Percentiles rank a stretch among this genome's conserved stretches.
phyloP scores from a whole-genome alignment of 2,797 vertebrate species.

The Vultur gryphus region DNA sequence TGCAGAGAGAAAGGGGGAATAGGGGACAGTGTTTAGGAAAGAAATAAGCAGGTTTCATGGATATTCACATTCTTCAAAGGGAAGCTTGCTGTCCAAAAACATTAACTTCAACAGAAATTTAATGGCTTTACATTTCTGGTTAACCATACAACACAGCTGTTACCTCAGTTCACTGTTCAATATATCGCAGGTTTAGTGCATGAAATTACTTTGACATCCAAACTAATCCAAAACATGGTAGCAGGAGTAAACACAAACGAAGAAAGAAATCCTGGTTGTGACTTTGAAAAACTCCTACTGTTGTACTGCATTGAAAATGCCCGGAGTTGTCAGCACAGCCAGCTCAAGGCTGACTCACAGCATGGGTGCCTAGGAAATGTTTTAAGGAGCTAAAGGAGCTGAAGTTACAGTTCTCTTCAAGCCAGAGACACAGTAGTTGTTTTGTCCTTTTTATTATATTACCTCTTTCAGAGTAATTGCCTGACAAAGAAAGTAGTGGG shows the following conservation, averaged over 20 bases:
- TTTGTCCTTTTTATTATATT: conserved; percentile 29
- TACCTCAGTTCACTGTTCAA: background rate
- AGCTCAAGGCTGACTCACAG: background rate
- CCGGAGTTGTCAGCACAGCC: background rate
- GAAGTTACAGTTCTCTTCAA: background rate
- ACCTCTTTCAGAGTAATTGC: background rate
- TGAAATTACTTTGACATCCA: conserved; percentile 31
- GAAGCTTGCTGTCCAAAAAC: conserved; percentile 3
- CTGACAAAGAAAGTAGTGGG: background rate
- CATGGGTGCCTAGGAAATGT: background rate
- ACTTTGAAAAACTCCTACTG: conserved; percentile 1
- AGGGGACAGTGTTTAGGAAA: background rate
- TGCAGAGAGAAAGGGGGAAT: background rate
- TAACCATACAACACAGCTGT: background rate
- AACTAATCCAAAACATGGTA: conserved; percentile 41
- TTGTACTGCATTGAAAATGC: background rate
- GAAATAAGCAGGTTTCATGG: background rate
- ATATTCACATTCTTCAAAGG: background rate
- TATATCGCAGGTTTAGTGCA: background rate
- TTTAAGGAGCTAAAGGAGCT: background rate
- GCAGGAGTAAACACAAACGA: conserved; percentile 11
- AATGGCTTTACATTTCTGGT: conserved; percentile 24
- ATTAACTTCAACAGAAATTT: background rate
- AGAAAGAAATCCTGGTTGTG: background rate
- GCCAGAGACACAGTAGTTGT: conserved; percentile 11